Percentiles rank a stretch among this genome's conserved stretches.
Conservation (phyloP, 2,113 vertebrate genomes). For the Paracyprichromis sp. region DNA sequence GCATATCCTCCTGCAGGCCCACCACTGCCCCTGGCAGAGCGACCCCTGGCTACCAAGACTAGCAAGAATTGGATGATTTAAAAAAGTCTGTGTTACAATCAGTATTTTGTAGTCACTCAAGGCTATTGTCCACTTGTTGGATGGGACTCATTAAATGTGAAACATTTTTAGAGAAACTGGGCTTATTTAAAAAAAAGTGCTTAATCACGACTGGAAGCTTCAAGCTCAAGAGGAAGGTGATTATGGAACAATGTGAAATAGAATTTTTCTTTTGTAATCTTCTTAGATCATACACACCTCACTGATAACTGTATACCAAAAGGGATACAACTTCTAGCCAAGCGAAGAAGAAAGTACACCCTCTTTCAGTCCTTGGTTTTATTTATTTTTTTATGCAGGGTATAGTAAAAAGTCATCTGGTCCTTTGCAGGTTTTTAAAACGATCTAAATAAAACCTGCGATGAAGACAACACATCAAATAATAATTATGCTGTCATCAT, state of each 20-base stretch:
- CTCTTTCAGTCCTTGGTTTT: not conserved
- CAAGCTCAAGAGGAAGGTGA: not conserved
- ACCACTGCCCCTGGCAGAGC: fast-evolving
- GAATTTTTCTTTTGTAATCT: not conserved
- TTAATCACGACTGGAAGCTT: not conserved
- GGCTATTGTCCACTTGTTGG: not conserved
- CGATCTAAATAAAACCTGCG: fast-evolving
- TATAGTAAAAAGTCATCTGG: not conserved
- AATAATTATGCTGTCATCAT: not conserved
- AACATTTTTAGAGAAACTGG: not conserved
- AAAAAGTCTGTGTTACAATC: not conserved
- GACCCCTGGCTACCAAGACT: not conserved
- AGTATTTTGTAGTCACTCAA: not conserved
- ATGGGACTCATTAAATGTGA: not conserved
- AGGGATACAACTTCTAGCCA: not conserved
- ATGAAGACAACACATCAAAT: not conserved
- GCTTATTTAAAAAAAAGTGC: not conserved
- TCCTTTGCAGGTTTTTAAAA: not conserved
- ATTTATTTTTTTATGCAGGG: not conserved
- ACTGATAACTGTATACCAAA: not conserved
- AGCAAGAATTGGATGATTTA: not conserved
- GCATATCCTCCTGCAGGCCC: not conserved
- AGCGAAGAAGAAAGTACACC: not conserved
- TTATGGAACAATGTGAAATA: not conserved
- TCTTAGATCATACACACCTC: not conserved